Evolutionary conservation across 30 jellyfish, hydroid and myxozoan genomes (phyloP).

Genomic region (Chrysaora quinquecirrha): DNA sequence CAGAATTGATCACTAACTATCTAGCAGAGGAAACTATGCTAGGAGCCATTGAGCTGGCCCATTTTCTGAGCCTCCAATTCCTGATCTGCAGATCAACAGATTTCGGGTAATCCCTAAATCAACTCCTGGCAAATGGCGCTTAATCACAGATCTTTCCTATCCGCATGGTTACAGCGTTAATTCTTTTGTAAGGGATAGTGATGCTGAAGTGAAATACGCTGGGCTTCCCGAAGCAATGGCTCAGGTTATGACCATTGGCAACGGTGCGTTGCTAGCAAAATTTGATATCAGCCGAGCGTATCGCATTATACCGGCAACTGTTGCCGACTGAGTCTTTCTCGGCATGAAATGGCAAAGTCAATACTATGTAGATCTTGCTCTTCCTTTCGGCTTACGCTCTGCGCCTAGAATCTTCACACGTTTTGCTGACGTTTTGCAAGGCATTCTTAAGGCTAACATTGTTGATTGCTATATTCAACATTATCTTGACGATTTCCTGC

Average conservation of each 20-base stretch:
- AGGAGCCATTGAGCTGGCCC: neutral
- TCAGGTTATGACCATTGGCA: no score
- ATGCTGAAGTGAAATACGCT: neutral
- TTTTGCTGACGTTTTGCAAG: no score
- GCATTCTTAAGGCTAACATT: no score
- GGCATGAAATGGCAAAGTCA: no score
- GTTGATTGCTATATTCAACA: neutral
- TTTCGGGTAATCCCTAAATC: neutral
- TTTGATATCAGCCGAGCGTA: no score
- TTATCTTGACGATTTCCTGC: neutral
- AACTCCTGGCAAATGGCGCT: neutral
- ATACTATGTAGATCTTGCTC: no score
- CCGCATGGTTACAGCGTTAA: neutral
- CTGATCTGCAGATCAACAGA: neutral
- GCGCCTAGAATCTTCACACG: no score
- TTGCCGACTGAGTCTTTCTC: neutral
- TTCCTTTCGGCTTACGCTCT: no score
- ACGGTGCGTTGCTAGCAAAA: no score
- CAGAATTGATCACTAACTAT: neutral
- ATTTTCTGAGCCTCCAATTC: neutral
- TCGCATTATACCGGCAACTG: neutral
- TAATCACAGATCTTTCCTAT: neutral
- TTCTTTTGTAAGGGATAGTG: neutral
- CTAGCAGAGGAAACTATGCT: neutral
- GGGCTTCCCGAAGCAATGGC: neutral